Percentiles rank a stretch among this genome's conserved stretches.
phyloP scores from a whole-genome alignment of 2,797 vertebrate species.

The Spea hammondii region DNA sequence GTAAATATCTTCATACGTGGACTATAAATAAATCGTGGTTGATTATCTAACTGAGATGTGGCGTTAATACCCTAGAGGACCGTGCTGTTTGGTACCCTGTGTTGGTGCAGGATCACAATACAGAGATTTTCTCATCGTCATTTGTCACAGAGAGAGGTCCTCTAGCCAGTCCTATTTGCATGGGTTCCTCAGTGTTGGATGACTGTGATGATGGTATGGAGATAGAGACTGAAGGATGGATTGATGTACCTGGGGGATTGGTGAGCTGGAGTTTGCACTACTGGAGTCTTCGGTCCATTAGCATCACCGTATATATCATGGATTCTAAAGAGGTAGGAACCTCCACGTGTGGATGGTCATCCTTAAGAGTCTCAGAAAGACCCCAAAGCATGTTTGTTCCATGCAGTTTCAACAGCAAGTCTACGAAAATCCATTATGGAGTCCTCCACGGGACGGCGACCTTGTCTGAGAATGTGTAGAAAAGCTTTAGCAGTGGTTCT shows the following conservation, averaged over 20 bases:
- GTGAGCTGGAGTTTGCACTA: neutral
- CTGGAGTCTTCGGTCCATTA: neutral
- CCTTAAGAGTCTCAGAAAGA: neutral
- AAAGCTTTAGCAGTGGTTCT: neutral
- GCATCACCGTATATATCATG: neutral
- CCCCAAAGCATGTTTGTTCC: too few species aligned
- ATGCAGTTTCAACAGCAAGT: too few species aligned
- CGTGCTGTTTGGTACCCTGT: too few species aligned
- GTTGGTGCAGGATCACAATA: too few species aligned
- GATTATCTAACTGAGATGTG: too few species aligned
- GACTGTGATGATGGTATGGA: neutral
- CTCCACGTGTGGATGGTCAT: neutral
- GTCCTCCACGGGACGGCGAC: neutral
- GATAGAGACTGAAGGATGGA: neutral
- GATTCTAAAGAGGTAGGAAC: neutral
- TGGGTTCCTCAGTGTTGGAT: neutral
- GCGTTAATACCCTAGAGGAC: too few species aligned
- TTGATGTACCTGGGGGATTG: neutral
- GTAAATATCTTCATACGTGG: too few species aligned
- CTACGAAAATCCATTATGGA: too few species aligned
- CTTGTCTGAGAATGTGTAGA: neutral
- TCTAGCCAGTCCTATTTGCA: neutral
- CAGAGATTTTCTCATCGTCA: too few species aligned
- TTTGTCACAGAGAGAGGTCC: too few species aligned
- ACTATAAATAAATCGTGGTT: too few species aligned